phyloP scores from a whole-genome alignment of 2,113 vertebrate species.

The Carassius gibelio region DNA sequence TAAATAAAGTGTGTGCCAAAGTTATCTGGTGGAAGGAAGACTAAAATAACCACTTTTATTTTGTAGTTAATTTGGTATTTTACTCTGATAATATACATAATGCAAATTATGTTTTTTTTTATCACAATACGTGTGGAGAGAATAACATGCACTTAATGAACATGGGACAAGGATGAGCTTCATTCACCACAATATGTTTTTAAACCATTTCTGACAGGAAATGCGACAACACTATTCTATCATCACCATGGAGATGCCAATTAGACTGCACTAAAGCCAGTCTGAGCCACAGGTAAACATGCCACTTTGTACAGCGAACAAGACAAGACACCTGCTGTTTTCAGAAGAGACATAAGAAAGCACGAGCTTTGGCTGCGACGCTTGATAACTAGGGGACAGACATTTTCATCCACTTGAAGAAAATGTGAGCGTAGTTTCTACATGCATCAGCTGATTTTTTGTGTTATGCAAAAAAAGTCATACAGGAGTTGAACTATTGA shows the following conservation, averaged over 20 bases:
- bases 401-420: neutral
- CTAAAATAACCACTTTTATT: too few species aligned
- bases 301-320: neutral
- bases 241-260: slow-evolving; percentile 34
- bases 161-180: neutral
- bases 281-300: neutral
- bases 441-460: too few species aligned
- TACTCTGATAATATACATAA: neutral
- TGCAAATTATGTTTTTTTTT: neutral
- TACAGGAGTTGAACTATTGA: too few species aligned
- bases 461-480: too few species aligned
- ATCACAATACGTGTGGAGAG: neutral
- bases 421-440: neutral
- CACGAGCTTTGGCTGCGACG: neutral
- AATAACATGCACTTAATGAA: neutral
- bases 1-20: neutral
- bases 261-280: slow-evolving; percentile 25
- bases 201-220: slow-evolving; percentile 6
- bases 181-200: slow-evolving; percentile 11
- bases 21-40: neutral
- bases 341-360: neutral
- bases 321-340: neutral
- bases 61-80: neutral
- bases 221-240: neutral
- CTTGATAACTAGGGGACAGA: neutral